A percentile compares a stretch with the other conserved stretches of the same genome.
Conservation (phyloP, 1,140 invertebrate genomes). For the Calliphora vicina region DNA sequence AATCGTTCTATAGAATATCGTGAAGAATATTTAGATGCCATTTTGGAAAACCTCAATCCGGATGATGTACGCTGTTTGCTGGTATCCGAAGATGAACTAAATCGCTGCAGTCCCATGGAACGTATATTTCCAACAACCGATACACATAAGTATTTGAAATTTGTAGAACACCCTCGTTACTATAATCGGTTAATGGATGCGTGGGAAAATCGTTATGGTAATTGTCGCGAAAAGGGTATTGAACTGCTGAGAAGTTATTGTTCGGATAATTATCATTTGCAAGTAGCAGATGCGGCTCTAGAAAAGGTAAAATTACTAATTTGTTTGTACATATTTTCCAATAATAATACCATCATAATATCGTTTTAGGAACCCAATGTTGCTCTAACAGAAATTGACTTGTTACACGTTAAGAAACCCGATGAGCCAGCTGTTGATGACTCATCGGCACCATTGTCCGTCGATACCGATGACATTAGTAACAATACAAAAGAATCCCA, state of each 20-base stretch:
- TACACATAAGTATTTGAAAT: slow-evolving; percentile 81
- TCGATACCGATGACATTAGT: not conserved
- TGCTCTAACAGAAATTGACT: slow-evolving; percentile 57
- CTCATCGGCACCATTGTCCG: not conserved
- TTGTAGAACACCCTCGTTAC: slow-evolving; percentile 86
- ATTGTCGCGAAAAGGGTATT: slow-evolving; percentile 72
- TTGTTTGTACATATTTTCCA: not conserved
- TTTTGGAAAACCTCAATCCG: slow-evolving; percentile 81
- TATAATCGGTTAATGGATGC: slow-evolving; percentile 94
- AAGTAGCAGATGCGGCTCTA: slow-evolving; percentile 66
- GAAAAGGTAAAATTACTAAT: slow-evolving; percentile 50
- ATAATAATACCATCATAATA: not conserved
- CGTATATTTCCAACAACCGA: slow-evolving; percentile 86
- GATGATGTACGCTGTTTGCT: slow-evolving; percentile 90
- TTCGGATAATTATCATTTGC: slow-evolving; percentile 75
- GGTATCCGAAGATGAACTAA: slow-evolving; percentile 91
- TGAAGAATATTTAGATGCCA: slow-evolving; percentile 77
- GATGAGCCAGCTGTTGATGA: not conserved
- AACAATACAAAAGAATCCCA: not conserved
- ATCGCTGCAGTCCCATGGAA: slow-evolving; percentile 74
- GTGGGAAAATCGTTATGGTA: slow-evolving; percentile 83
- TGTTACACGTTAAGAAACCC: slow-evolving; percentile 55
- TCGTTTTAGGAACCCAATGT: slow-evolving; percentile 54
- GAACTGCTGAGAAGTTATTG: slow-evolving; percentile 74
- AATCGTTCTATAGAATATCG: slow-evolving; percentile 68